These are phyloP conservation scores for Nestor notabilis DNA, from an alignment of 2,113 vertebrate genomes.

Conservation along the genomic window DNA sequence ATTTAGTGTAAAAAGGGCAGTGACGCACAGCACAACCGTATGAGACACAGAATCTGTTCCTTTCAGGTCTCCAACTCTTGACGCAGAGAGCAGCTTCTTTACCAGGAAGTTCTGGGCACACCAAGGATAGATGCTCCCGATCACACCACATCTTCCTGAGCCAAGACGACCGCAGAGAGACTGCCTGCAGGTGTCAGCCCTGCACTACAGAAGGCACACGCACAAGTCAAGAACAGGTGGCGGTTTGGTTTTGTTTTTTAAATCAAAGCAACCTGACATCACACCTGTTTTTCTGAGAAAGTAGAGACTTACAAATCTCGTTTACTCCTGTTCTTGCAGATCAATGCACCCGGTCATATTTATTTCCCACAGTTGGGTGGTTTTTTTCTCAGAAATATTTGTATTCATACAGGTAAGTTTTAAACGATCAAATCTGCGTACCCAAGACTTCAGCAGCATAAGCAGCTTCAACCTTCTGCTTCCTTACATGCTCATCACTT, in stretches of 20 bases:
- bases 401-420: background rate
- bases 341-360: too few relatives aligned
- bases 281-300: background rate
- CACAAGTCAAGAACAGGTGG: fast-evolving
- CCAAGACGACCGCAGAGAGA: fast-evolving
- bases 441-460: background rate
- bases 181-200: background rate
- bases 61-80: background rate
- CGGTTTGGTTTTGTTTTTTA: background rate
- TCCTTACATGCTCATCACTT: fast-evolving
- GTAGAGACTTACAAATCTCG: background rate
- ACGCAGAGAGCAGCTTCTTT: background rate
- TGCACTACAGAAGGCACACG: fast-evolving
- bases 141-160: background rate
- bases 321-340: background rate
- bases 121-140: fast-evolving
- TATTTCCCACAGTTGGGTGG: background rate
- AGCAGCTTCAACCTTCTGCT: background rate
- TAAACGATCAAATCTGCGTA: fast-evolving
- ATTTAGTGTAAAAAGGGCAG: background rate
- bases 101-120: background rate
- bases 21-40: fast-evolving
- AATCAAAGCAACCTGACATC: background rate
- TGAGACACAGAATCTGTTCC: background rate
- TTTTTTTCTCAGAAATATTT: background rate